phyloP scores from a whole-genome alignment of 2,888 invertebrate genomes.

The Epsilonema sp. region DNA sequence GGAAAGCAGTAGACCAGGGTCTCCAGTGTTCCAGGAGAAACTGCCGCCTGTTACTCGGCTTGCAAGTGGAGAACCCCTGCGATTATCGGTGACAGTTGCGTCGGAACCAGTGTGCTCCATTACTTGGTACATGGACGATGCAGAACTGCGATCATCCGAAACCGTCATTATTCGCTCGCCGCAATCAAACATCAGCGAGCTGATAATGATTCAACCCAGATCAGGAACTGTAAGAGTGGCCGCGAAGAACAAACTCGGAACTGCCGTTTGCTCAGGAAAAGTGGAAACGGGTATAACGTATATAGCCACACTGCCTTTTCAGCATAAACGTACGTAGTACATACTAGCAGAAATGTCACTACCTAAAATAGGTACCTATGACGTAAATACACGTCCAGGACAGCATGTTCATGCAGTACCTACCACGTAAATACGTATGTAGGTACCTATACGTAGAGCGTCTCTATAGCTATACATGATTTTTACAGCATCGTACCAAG shows the following conservation, averaged over 20 bases:
- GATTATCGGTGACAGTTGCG: not conserved
- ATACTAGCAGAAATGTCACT: not conserved
- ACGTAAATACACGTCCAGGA: not conserved
- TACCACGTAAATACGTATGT: not conserved
- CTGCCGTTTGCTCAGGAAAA: not conserved
- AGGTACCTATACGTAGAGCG: not conserved
- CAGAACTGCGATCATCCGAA: not conserved
- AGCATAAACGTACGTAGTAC: not conserved
- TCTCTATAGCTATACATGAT: not conserved
- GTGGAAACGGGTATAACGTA: not conserved
- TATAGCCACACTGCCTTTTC: not conserved
- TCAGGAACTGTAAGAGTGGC: not conserved
- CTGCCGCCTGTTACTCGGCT: too few species aligned
- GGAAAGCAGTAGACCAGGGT: too few species aligned
- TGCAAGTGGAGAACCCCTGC: not conserved
- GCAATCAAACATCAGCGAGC: not conserved
- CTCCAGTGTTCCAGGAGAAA: too few species aligned
- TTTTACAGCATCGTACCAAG: too few species aligned
- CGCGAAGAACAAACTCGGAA: not conserved
- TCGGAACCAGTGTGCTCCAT: not conserved
- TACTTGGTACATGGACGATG: not conserved
- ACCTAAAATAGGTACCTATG: not conserved
- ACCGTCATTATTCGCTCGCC: not conserved
- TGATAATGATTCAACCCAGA: not conserved
- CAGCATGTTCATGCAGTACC: not conserved